Base-by-base conservation (phyloP, 2,888 invertebrate genomes). In the Automeris io region DNA sequence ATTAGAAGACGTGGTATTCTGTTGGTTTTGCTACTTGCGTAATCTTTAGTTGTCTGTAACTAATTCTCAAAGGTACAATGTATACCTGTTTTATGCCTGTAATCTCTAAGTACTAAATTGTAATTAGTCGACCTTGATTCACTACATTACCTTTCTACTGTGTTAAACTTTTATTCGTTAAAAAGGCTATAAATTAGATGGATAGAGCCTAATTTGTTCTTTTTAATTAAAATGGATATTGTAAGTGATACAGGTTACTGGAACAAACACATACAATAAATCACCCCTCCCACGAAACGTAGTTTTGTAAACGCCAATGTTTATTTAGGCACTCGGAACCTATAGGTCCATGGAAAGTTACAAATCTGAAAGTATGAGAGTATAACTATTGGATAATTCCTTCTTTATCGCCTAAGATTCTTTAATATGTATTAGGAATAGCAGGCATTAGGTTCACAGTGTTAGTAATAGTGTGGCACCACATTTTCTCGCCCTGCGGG, bases 211-310 rank as follows among this genome's bases (percentile, higher is more conserved):
- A 16, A 29, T 29, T 29, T 16, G 29, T 29, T 22, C 13, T 13
- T 39, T 35, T 39, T 49, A 32, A 42, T 43, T 39, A 43, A 32
- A 40, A 26, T 29, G 32, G 18, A 37, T 9, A 24, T 33, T 32
- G 35, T 35, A 40, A 48, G 38, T 37, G 40, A 25, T 34, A 31
- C 33, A 41, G 41, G 42, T 56, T 42, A 46, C 33, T 39, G 37
- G 53, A 55, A 50, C 43, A 36, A 40, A 42, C 40, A 42, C 39
- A 40, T 51, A 53, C 40, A 46, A 43, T 46, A 49, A 48, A 54
- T 51, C 51, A 47, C 49, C 46, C 39, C 42, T 37, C 44, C 41
- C 42, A 43, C 51, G 39, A 51, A 61, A 61, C 54, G 57, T 46
- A 47, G 50, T 54, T 46, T 42, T 38, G 36, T 59, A 63, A 16